phyloP scores from a whole-genome alignment of 1,140 invertebrate species.

The Batillaria attramentaria region DNA sequence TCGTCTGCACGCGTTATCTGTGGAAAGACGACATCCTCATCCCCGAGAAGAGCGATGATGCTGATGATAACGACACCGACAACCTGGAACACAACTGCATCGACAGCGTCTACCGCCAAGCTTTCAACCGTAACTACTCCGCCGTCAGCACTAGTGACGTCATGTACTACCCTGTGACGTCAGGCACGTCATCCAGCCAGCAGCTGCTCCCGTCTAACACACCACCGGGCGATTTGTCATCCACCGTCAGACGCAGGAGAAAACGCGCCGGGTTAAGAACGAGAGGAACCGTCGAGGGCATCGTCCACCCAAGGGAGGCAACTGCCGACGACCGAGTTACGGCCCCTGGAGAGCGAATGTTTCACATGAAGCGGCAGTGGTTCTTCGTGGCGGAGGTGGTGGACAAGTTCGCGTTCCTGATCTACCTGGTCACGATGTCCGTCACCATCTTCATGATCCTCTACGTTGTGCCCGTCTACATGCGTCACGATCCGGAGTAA shows the following conservation, averaged over 20 bases:
- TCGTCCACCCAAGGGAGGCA: not conserved
- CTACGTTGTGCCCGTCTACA: conserved; percentile 53
- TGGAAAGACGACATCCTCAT: conserved; percentile 34
- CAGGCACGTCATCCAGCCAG: not conserved
- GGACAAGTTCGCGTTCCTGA: conserved; percentile 56
- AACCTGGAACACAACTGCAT: conserved; percentile 12
- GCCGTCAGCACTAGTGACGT: not conserved
- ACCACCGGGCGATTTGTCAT: too few species aligned
- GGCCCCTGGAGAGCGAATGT: conserved; percentile 6
- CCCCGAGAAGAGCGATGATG: conserved; percentile 19
- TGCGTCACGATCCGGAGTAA: conserved; percentile 3
- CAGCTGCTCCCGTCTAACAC: too few species aligned
- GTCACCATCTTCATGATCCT: conserved; percentile 56
- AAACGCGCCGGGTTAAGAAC: too few species aligned
- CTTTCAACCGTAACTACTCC: conserved; percentile 24
- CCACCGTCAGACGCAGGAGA: not conserved
- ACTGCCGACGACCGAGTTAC: conserved; percentile 5
- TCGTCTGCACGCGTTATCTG: conserved; percentile 47
- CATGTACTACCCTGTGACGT: not conserved
- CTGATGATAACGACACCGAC: conserved; percentile 22
- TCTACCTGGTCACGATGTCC: conserved; percentile 57
- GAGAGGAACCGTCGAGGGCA: not conserved
- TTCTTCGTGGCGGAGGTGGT: conserved; percentile 63
- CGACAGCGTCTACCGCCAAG: conserved; percentile 23
- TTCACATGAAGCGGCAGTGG: conserved; percentile 54